phyloP scores from a whole-genome alignment of 2,797 vertebrate species.

The Chiroxiphia lanceolata region DNA sequence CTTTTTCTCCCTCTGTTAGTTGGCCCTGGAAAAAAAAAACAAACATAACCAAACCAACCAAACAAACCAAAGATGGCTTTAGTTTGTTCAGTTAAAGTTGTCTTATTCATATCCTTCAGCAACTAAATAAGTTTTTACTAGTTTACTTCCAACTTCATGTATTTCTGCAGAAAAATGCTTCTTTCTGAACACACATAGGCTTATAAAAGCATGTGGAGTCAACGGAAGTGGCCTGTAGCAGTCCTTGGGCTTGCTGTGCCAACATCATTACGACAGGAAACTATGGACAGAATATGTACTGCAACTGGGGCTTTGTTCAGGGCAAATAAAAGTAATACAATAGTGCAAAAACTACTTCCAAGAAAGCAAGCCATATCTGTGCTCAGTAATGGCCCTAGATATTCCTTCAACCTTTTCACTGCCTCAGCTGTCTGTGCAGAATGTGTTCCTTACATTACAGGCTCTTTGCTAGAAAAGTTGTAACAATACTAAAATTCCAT shows the following conservation, averaged over 20 bases:
- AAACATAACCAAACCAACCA: not conserved
- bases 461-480: not conserved
- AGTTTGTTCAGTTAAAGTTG: not conserved
- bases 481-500: not conserved
- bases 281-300: not conserved
- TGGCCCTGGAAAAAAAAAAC: not conserved
- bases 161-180: not conserved
- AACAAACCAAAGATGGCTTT: not conserved
- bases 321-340: not conserved
- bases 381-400: not conserved
- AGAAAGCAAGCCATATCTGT: not conserved
- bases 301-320: not conserved
- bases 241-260: not conserved
- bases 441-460: not conserved
- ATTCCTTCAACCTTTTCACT: not conserved
- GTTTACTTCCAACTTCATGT: not conserved
- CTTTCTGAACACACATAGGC: not conserved
- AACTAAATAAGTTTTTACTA: not conserved
- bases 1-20: not conserved
- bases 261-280: not conserved
- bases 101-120: not conserved
- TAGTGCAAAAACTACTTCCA: not conserved
- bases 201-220: not conserved
- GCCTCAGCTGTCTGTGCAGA: not conserved
- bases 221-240: not conserved